A percentile compares a stretch with the other conserved stretches of the same genome.
These are phyloP conservation scores for Ophion ellenae DNA, from an alignment of 2,888 invertebrate species.

Conservation along the genomic window DNA sequence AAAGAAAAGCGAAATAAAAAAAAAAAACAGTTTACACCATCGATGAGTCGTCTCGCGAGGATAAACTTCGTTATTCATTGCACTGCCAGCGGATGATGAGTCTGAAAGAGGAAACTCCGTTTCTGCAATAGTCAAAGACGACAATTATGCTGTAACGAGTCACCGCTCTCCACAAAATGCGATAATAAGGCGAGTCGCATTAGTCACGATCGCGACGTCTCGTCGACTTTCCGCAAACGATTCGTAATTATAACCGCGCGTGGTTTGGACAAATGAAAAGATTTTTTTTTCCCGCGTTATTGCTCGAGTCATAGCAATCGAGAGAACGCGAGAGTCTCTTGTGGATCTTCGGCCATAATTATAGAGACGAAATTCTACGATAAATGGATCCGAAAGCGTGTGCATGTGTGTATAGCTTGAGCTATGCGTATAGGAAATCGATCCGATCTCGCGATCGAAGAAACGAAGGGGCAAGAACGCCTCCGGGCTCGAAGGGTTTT, in stretches of 20 bases:
- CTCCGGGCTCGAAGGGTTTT: conserved; percentile 21
- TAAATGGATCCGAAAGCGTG: conserved; percentile 32
- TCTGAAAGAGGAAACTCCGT: neutral
- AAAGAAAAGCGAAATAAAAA: conserved; percentile 30
- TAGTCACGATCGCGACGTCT: conserved; percentile 26
- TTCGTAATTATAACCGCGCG: conserved; percentile 32
- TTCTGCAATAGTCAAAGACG: neutral
- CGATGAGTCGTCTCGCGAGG: conserved; percentile 37
- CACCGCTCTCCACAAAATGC: conserved; percentile 2
- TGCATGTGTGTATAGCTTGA: neutral
- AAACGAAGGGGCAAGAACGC: conserved; percentile 17
- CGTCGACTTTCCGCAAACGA: conserved; percentile 25
- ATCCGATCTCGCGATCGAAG: conserved; percentile 48
- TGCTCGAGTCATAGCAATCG: neutral
- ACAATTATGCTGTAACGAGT: conserved; percentile 20
- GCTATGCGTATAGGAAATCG: conserved; percentile 36
- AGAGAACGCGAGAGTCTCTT: conserved; percentile 25
- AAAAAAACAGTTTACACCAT: neutral
- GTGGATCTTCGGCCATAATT: conserved; percentile 48
- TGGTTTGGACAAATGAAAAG: conserved; percentile 31
- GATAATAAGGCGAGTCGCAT: conserved; percentile 44
- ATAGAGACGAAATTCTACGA: conserved; percentile 46
- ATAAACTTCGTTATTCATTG: conserved; percentile 6
- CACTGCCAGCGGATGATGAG: neutral
- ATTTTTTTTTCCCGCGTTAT: conserved; percentile 2